phyloP scores from a whole-genome alignment of 2,797 vertebrate species.

The Onychomys torridus region DNA sequence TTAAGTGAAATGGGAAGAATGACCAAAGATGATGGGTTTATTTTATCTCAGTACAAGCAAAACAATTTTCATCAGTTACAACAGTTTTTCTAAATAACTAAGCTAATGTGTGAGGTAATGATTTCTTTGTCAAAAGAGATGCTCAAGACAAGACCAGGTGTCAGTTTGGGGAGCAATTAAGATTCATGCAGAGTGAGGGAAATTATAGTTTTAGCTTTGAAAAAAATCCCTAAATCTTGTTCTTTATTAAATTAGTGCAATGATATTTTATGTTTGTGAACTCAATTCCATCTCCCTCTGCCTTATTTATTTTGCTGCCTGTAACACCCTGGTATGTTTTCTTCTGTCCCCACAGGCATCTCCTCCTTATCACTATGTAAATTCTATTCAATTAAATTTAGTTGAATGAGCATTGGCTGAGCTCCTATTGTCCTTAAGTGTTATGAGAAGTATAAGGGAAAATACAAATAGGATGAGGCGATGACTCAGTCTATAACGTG shows the following conservation, averaged over 20 bases:
- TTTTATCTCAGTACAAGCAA: background rate
- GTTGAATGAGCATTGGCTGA: background rate
- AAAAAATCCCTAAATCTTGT: background rate
- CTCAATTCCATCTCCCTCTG: background rate
- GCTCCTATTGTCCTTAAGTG: background rate
- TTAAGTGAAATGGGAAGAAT: background rate
- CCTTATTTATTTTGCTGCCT: background rate
- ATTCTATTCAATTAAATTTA: slow-evolving; percentile 35
- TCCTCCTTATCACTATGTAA: slow-evolving; percentile 19
- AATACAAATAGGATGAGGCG: background rate
- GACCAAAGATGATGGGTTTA: background rate
- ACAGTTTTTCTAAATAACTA: background rate
- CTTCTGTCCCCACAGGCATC: background rate
- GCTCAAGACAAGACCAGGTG: background rate
- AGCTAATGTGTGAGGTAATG: background rate
- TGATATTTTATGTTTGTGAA: slow-evolving; percentile 32
- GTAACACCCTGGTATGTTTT: background rate
- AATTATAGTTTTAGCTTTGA: background rate
- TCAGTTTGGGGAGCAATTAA: background rate
- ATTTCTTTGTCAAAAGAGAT: background rate
- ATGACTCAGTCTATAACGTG: background rate
- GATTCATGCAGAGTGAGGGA: background rate
- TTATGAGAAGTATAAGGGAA: background rate
- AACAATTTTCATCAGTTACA: background rate
- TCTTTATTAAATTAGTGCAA: slow-evolving; percentile 1